These are phyloP conservation scores for Ephestia elutella DNA, from an alignment of 1,140 invertebrate species.

Conservation along the genomic window DNA sequence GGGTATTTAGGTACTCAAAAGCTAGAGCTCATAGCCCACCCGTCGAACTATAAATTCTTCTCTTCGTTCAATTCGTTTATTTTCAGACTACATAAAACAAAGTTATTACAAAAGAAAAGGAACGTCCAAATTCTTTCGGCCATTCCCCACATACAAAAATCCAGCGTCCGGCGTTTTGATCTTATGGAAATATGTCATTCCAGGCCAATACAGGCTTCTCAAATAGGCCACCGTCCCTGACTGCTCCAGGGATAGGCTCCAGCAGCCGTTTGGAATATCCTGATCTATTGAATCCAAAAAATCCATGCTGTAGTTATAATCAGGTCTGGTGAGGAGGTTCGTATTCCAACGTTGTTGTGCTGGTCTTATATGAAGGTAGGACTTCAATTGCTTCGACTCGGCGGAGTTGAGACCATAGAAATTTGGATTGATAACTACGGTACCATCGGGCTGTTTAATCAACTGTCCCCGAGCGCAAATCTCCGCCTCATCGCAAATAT, in stretches of 20 bases:
- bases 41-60: no score
- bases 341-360: slow-evolving; percentile 81
- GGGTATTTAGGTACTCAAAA: no score
- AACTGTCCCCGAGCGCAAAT: slow-evolving; percentile 83
- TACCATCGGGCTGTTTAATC: slow-evolving; percentile 78
- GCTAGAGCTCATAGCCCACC: no score
- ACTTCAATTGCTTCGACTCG: slow-evolving; percentile 78
- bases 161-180: slow-evolving; percentile 79
- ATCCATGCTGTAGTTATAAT: slow-evolving; percentile 86
- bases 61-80: not conserved
- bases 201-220: slow-evolving; percentile 83
- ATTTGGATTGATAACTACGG: slow-evolving; percentile 78
- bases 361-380: slow-evolving; percentile 79
- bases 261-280: slow-evolving; percentile 79
- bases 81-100: not conserved
- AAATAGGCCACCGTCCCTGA: slow-evolving; percentile 76
- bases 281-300: slow-evolving; percentile 83
- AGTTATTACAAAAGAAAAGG: slow-evolving; percentile 78
- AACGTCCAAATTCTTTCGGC: slow-evolving; percentile 82
- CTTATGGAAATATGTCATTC: slow-evolving; percentile 83
- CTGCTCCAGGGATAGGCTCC: slow-evolving; percentile 77
- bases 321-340: slow-evolving; percentile 80
- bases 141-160: slow-evolving; percentile 82
- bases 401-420: slow-evolving; percentile 78
- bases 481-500: slow-evolving; percentile 80